Conservation (phyloP, 2,797 vertebrate species). For the Gadopsis bispinosus region DNA sequence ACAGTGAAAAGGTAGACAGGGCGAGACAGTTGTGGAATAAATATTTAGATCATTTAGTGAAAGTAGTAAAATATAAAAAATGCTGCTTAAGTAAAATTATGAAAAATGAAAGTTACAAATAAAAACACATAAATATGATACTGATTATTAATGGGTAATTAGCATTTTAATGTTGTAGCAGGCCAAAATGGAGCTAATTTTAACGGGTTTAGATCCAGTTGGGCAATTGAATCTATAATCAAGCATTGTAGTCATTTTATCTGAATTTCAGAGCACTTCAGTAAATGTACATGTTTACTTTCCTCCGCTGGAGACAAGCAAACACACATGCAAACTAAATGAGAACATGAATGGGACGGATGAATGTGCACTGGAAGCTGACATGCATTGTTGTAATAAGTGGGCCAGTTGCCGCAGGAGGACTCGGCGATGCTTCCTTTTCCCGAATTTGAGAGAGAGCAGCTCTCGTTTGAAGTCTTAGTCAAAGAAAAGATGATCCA, state of each 20-base stretch:
- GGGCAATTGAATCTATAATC: not conserved
- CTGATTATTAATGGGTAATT: not conserved
- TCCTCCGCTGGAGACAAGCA: not conserved
- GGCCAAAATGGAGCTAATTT: not conserved
- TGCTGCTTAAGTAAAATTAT: not conserved
- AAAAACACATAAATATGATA: not conserved
- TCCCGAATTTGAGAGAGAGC: conserved; percentile 26
- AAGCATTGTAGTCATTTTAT: not conserved
- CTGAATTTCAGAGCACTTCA: not conserved
- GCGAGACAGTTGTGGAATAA: not conserved
- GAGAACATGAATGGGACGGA: conserved; percentile 8
- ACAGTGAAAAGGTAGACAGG: not conserved
- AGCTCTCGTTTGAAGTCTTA: conserved; percentile 31
- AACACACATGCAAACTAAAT: conserved; percentile 1
- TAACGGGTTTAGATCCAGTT: too few relatives aligned
- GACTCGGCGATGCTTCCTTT: conserved; percentile 15
- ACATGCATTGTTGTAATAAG: conserved; percentile 17
- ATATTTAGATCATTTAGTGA: not conserved
- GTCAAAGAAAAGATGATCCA: conserved; percentile 13
- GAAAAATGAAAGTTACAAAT: not conserved
- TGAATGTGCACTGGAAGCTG: conserved; percentile 14
- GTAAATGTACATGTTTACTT: not conserved
- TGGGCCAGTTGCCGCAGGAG: conserved; percentile 51
- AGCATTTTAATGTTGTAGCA: not conserved
- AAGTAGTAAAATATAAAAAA: not conserved